Conservation (phyloP, 1,140 invertebrate species). For the Leptoteleia sp. region DNA sequence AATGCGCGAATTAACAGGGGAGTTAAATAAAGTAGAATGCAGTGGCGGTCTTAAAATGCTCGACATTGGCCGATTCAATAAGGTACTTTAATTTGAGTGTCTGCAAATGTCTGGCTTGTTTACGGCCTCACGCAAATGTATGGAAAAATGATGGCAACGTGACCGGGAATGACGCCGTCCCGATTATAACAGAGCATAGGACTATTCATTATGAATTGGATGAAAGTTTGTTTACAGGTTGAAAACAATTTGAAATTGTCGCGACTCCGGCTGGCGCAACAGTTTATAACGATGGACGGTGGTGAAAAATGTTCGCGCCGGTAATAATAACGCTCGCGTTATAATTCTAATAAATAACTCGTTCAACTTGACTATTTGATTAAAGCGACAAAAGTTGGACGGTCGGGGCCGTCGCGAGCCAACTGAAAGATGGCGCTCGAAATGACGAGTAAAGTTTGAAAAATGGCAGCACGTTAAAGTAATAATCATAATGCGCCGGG, state of each 20-base stretch:
- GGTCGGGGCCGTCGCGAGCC: neutral
- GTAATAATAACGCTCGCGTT: neutral
- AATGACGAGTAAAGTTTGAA: neutral
- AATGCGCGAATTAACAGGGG: neutral
- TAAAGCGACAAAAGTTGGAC: slow-evolving; percentile 13
- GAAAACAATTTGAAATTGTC: slow-evolving; percentile 10
- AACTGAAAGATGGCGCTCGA: slow-evolving; percentile 21
- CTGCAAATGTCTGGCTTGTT: slow-evolving; percentile 19
- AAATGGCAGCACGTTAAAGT: slow-evolving; percentile 9
- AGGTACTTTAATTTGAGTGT: slow-evolving; percentile 14
- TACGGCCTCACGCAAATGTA: slow-evolving; percentile 8
- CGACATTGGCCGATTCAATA: slow-evolving; percentile 15
- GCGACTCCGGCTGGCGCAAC: neutral
- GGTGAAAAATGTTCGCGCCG: neutral
- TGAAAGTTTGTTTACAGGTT: slow-evolving; percentile 13
- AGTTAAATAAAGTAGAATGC: neutral
- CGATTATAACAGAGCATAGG: slow-evolving; percentile 9
- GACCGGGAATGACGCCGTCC: slow-evolving; percentile 18
- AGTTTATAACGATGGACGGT: slow-evolving; percentile 2
- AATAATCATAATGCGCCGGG: slow-evolving; percentile 19
- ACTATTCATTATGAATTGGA: slow-evolving; percentile 30
- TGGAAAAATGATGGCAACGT: slow-evolving; percentile 21
- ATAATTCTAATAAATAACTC: slow-evolving; percentile 8
- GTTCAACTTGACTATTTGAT: neutral
- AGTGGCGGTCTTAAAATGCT: slow-evolving; percentile 26